These are phyloP conservation scores for Campaea margaritaria DNA, from an alignment of 2,888 invertebrate species.

Conservation along the genomic window DNA sequence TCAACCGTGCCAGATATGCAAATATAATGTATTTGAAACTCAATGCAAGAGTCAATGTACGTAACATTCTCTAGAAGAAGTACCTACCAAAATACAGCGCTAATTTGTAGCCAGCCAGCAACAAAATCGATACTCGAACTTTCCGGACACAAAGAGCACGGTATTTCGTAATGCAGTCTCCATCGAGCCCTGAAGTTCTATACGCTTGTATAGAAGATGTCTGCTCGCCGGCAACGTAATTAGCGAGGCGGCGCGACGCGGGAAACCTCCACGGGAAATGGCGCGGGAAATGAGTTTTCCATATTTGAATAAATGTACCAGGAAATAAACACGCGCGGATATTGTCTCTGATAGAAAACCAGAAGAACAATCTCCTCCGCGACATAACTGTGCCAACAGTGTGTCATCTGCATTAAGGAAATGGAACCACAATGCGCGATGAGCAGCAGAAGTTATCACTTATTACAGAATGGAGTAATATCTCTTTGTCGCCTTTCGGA, in stretches of 20 bases:
- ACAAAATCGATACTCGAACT: conserved; percentile 18
- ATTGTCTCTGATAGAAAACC: conserved; percentile 64
- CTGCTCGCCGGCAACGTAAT: conserved; percentile 43
- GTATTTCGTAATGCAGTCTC: conserved; percentile 15
- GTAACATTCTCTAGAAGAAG: background rate
- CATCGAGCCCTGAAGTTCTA: conserved; percentile 4
- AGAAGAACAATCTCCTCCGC: conserved; percentile 58
- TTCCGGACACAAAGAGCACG: conserved; percentile 11
- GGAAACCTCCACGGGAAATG: conserved; percentile 64
- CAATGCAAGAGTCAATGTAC: background rate
- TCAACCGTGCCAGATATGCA: too few species aligned
- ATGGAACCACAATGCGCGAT: conserved; percentile 34
- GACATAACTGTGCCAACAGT: conserved; percentile 42
- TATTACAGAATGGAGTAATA: background rate
- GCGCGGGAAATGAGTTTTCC: conserved; percentile 78
- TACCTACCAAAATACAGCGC: background rate
- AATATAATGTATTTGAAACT: conserved; percentile 1
- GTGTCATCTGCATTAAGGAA: conserved; percentile 42
- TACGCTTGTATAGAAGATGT: conserved; percentile 39
- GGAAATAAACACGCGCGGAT: conserved; percentile 81
- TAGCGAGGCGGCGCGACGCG: conserved; percentile 29
- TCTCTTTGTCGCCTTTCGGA: background rate
- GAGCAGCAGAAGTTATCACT: conserved; percentile 5
- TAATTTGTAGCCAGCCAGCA: conserved; percentile 1
- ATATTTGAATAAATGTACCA: conserved; percentile 77